phyloP scores from a whole-genome alignment of 2,113 vertebrate genomes.

The Vulpes lagopus region DNA sequence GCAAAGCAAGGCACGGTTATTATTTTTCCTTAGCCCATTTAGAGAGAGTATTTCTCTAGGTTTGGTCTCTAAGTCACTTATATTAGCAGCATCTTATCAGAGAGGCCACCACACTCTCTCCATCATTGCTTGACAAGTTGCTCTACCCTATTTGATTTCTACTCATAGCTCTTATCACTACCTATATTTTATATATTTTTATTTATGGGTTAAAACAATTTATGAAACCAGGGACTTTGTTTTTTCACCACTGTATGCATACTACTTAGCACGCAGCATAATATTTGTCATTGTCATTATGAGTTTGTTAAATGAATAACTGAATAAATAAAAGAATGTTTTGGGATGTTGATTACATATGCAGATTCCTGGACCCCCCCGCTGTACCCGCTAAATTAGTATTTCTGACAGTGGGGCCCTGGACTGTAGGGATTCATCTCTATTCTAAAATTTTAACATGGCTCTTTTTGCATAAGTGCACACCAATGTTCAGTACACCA shows the following conservation, averaged over 20 bases:
- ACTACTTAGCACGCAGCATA: background rate
- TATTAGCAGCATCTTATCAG: background rate
- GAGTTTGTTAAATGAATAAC: background rate
- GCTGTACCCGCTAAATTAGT: background rate
- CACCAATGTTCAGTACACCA: background rate
- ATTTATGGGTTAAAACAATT: background rate
- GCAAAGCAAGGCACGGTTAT: background rate
- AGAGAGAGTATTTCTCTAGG: background rate
- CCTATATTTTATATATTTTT: background rate
- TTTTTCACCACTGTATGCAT: background rate
- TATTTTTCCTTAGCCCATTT: background rate
- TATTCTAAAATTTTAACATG: background rate
- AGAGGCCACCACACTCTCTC: background rate
- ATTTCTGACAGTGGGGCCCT: background rate
- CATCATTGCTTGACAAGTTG: background rate
- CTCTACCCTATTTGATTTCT: background rate
- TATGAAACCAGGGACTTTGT: background rate
- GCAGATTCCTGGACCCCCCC: background rate
- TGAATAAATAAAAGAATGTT: background rate
- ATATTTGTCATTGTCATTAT: background rate
- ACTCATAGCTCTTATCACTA: background rate
- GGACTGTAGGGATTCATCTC: background rate
- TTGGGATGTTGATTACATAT: background rate
- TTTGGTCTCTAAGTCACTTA: background rate
- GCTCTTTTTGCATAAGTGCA: background rate